Evolutionary conservation across 1,140 invertebrate genomes (phyloP), one percentile per base, ranked within the genome.

Genomic region (Bombus picipes): DNA sequence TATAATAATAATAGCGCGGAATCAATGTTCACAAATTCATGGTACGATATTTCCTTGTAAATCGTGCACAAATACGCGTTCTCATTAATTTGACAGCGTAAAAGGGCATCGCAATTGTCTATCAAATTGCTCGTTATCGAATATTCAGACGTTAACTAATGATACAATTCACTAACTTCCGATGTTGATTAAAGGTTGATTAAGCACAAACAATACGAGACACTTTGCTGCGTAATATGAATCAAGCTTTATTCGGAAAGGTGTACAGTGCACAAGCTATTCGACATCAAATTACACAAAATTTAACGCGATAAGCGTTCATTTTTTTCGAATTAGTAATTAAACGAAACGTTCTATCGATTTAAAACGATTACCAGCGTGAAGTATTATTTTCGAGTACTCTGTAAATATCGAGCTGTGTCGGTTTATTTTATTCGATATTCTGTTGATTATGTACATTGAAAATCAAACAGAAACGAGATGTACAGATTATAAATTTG

Each of bases 101-200:
- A 81, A 66, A 39, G 62, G 43, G 66, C 39, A 39, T 68, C 47
- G 32, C 25, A 37, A 53, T 81, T 81, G 34, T 71, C 34, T 32
- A 32, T 71, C 79, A 57, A 81, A 71, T 81, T 68, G 66, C 43
- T 81, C 66, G 47, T 81, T 57, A 72, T 81, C 65, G 79, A 41
- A 57, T 32, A 70, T 81, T 85, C 83, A 43, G 43, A 18, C 53
- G 68, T 87, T 76, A 62, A 81, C 76, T 77, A 77, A 78, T 39
- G 73, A 77, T 68, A 78, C 68, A 53, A 85, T 73, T 85, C 41
- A 88, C 80, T 57, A 73, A 85, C 86, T 78, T 81, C 34, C 71
- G 74, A 47, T 37, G n/a, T 43, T 88, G 75, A 89, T 89, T 88
- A 81, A 81, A 81, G 66, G 66, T 65, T 85, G 72, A 85, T 81